phyloP scores from a whole-genome alignment of 2,113 vertebrate species.

The Fregata magnificens region DNA sequence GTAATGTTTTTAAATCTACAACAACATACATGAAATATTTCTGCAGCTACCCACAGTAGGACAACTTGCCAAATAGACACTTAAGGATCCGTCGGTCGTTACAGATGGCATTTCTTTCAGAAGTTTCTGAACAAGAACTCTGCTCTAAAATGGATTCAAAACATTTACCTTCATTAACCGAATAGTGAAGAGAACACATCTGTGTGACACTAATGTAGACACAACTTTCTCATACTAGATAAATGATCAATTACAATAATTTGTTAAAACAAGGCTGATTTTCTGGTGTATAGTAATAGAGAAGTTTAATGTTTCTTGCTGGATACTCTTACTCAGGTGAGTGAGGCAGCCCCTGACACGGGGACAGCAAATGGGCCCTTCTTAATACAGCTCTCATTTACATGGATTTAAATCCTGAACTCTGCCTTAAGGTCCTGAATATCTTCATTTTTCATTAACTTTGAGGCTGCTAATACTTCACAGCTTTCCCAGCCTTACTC shows the following conservation, averaged over 20 bases:
- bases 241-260: not conserved
- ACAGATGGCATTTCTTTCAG: not conserved
- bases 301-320: not conserved
- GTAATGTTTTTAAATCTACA: conserved; percentile 58
- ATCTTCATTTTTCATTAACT: not conserved
- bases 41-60: conserved; percentile 61
- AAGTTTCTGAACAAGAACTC: conserved; percentile 8
- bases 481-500: not conserved
- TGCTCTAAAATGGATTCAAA: conserved; percentile 27
- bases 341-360: not conserved
- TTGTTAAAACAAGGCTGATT: not conserved
- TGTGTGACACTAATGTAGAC: not conserved
- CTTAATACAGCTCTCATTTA: not conserved
- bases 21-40: conserved; percentile 61
- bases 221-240: not conserved
- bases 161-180: conserved; percentile 21
- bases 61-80: conserved; percentile 49
- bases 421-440: not conserved
- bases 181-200: conserved; percentile 10
- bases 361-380: not conserved
- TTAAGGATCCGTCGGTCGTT: not conserved
- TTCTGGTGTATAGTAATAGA: not conserved
- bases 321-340: not conserved
- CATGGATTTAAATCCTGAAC: not conserved
- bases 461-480: not conserved